Evolutionary conservation across 2,888 invertebrate species (phyloP), one percentile per base, ranked within the genome.

Genomic region (Dryocosmus kuriphilus): DNA sequence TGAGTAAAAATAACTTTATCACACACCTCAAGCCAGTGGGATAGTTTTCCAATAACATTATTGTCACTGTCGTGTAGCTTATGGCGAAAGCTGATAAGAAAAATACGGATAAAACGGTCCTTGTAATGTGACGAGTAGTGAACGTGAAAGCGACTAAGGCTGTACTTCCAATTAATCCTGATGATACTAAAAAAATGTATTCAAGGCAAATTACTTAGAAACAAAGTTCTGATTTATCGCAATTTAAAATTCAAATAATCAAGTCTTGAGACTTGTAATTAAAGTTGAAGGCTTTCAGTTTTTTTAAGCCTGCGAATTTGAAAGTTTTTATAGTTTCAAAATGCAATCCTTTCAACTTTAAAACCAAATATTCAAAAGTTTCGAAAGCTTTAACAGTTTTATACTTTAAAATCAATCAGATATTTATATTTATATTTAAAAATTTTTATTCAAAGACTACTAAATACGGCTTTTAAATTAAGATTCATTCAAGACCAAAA

Each of bases 1-100:
- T 55, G 22, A 30, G 65, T 38, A 67, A 71, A 32, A 24, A 11
- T 27, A 22, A 27, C n/a, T 71, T n/a, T 71, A 51, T 62, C 41
- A 80, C 81, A 46, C 60, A 88, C 88, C 88, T 88, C 63, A 86
- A 78, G 38, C 84, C 82, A 27, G 88, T 88, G 35, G 86, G 88
- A 83, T 88, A 88, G 83, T 84, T 87, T 78, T 88, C 88, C 74
- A 87, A 75, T 38, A 88, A 71, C 16, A 85, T 32, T 60, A 86
- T 81, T 38, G 78, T 81, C 14, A 79, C 80, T 19, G 85, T 81
- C 27, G 88, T 88, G 30, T 82, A 77, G 27, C 83, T 78, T 41
- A 86, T 82, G 1, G 87, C 82, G 71, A 86, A 88, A 9, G 86
- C 79, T 32, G 83, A 81, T 38, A 88, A 79, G 57, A 85, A 81